Percentiles rank a stretch among this genome's conserved stretches.
These are phyloP conservation scores for Dolomedes plantarius DNA, from an alignment of 2,888 invertebrate species.

Conservation along the genomic window DNA sequence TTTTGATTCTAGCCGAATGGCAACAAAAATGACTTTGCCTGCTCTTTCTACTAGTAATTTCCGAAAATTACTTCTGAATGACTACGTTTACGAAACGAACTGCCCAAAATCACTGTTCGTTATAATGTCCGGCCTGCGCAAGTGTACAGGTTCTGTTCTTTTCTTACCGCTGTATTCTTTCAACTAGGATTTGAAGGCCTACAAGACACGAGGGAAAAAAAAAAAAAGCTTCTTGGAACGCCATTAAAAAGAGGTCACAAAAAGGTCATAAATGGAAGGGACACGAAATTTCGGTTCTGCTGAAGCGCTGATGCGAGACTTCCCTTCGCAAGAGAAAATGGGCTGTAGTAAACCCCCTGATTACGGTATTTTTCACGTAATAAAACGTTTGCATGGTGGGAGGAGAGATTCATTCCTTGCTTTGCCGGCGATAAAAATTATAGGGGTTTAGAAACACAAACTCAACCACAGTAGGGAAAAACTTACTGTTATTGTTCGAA, in stretches of 20 bases:
- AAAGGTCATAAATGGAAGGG: not conserved
- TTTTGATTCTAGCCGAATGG: too few species aligned
- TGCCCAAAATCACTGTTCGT: not conserved
- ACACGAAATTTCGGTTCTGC: not conserved
- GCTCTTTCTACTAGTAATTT: too few species aligned
- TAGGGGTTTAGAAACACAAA: too few species aligned
- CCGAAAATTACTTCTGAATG: too few species aligned
- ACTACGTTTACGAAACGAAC: too few species aligned
- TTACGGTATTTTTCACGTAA: not conserved
- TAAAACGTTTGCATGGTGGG: not conserved
- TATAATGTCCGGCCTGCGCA: not conserved
- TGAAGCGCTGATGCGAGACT: not conserved
- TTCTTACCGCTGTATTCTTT: not conserved
- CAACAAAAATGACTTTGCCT: too few species aligned
- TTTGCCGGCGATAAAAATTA: too few species aligned
- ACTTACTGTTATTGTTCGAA: too few species aligned
- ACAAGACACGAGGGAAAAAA: too few species aligned
- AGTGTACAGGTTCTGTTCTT: not conserved
- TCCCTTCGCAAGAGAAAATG: not conserved
- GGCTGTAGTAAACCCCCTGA: not conserved
- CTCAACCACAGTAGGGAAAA: too few species aligned
- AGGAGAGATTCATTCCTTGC: not conserved
- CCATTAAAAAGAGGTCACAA: not conserved
- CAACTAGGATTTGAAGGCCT: not conserved
- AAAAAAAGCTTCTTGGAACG: too few species aligned